phyloP scores from a whole-genome alignment of 2,888 invertebrate genomes.

The Meliscaeva auricollis region DNA sequence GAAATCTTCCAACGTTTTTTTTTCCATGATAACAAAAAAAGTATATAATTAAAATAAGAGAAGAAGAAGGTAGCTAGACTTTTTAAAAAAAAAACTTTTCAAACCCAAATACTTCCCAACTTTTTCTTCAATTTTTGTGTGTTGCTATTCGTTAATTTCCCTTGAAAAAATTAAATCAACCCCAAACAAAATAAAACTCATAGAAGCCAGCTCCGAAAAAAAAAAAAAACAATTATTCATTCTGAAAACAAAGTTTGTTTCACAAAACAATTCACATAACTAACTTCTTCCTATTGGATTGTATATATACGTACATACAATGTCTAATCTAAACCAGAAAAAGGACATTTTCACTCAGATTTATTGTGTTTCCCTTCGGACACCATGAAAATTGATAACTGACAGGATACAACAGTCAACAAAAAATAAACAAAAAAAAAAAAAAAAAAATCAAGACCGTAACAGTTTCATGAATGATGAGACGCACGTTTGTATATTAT shows the following conservation, averaged over 20 bases:
- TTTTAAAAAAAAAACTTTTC: too few species aligned
- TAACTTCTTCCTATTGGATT: conserved; percentile 19
- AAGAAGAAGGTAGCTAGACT: too few species aligned
- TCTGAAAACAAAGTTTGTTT: conserved; percentile 19
- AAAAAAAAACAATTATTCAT: conserved; percentile 23
- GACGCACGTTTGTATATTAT: conserved; percentile 42
- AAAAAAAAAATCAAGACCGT: conserved; percentile 10
- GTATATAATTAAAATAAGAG: too few species aligned
- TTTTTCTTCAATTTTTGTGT: not conserved
- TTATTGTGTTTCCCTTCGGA: conserved; percentile 23
- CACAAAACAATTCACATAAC: conserved; percentile 23
- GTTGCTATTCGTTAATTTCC: not conserved
- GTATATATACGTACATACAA: too few species aligned
- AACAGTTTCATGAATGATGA: conserved; percentile 45
- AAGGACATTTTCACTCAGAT: conserved; percentile 20
- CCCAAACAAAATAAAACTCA: not conserved
- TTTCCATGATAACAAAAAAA: too few species aligned
- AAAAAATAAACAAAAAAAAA: not conserved
- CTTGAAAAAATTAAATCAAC: not conserved
- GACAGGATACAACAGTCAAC: too few species aligned
- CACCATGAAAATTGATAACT: conserved; percentile 20
- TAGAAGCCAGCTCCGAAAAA: not conserved
- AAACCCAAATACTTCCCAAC: too few species aligned
- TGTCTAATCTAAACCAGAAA: conserved; percentile 1
- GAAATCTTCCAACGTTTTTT: too few species aligned